Conservation (phyloP, 2,888 invertebrate genomes). For the Apoderus coryli region DNA sequence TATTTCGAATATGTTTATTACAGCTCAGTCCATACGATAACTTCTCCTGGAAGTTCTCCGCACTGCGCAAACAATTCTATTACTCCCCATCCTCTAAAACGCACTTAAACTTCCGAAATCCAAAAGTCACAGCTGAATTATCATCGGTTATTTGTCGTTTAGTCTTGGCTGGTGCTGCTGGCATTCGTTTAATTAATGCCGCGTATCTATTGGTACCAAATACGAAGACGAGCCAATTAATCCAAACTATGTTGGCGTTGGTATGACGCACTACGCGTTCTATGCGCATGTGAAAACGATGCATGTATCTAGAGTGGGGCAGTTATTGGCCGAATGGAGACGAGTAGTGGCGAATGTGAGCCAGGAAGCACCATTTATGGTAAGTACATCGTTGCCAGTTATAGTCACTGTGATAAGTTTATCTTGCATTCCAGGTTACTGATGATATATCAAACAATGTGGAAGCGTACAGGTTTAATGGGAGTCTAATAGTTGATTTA, state of each 20-base stretch:
- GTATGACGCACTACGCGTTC: conserved; percentile 45
- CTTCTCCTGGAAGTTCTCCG: conserved; percentile 59
- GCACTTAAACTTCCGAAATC: conserved; percentile 69
- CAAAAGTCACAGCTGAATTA: conserved; percentile 48
- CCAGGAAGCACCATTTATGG: conserved; percentile 28
- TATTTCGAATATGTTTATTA: too few relatives aligned
- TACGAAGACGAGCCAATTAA: conserved; percentile 36
- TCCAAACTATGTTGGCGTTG: conserved; percentile 24
- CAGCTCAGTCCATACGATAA: conserved; percentile 31
- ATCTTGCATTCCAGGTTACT: too few relatives aligned
- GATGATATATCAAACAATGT: background rate
- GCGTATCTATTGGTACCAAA: conserved; percentile 49
- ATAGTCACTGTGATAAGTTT: too few relatives aligned
- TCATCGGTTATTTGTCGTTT: conserved; percentile 53
- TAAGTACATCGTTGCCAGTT: too few relatives aligned
- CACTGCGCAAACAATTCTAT: conserved; percentile 45
- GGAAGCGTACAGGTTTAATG: conserved; percentile 22
- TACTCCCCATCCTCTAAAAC: conserved; percentile 66
- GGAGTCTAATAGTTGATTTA: conserved; percentile 29
- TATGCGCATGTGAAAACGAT: conserved; percentile 49
- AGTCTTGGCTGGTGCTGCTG: conserved; percentile 62
- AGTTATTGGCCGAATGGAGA: conserved; percentile 48
- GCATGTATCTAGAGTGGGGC: conserved; percentile 43
- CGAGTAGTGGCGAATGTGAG: conserved; percentile 40
- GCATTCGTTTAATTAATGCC: conserved; percentile 59